A percentile compares a stretch with the other conserved stretches of the same genome.
Conservation (phyloP, 2,888 invertebrate genomes). For the Lasiommata megera region DNA sequence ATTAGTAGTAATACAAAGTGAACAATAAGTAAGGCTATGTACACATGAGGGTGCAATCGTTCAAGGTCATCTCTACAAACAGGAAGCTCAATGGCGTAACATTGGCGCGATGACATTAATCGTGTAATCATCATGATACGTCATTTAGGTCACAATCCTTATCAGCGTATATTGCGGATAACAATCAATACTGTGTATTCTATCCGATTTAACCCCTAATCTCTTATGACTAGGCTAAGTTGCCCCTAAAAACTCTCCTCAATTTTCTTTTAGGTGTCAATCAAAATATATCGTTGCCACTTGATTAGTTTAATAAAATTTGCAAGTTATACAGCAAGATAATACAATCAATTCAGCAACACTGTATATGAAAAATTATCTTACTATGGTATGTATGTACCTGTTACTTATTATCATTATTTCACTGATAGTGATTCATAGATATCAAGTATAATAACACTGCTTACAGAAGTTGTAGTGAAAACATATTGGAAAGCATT, state of each 20-base stretch:
- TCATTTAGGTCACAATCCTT: constrained; percentile 3
- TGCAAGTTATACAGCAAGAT: too few relatives aligned
- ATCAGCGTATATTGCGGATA: neutral
- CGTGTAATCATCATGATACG: neutral
- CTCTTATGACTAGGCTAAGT: too few relatives aligned
- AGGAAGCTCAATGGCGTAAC: neutral
- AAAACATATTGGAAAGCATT: neutral
- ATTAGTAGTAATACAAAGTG: too few relatives aligned
- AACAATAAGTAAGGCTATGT: too few relatives aligned
- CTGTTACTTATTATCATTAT: neutral
- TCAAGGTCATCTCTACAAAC: neutral
- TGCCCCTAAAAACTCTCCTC: too few relatives aligned
- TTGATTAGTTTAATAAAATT: too few relatives aligned
- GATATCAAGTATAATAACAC: neutral
- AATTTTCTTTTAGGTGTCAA: too few relatives aligned
- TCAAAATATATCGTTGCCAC: too few relatives aligned
- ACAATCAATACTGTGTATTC: neutral
- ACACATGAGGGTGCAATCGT: too few relatives aligned
- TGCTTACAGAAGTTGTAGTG: neutral
- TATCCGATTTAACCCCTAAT: too few relatives aligned
- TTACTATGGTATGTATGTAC: neutral
- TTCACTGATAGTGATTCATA: neutral
- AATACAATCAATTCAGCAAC: neutral
- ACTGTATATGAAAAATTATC: neutral
- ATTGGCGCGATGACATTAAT: neutral